These are phyloP conservation scores for Macroramphosus scolopax DNA, from an alignment of 2,797 vertebrate genomes.

Conservation along the genomic window DNA sequence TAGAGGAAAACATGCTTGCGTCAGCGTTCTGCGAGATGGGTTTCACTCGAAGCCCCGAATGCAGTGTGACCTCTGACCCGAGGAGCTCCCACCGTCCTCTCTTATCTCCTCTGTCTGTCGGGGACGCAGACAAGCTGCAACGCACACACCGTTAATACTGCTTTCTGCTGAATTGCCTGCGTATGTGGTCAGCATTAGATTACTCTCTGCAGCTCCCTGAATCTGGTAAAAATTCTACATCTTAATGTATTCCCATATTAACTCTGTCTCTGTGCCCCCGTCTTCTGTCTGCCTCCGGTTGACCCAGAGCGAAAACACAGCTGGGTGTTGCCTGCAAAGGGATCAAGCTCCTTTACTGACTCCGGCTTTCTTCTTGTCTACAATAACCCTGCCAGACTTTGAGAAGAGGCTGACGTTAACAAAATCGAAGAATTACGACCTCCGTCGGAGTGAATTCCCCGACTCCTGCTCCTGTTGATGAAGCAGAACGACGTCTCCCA, in stretches of 20 bases:
- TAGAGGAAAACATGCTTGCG: slow-evolving; percentile 71
- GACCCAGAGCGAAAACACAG: slow-evolving; percentile 23
- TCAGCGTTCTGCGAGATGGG: slow-evolving; percentile 67
- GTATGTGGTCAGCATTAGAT: slow-evolving; percentile 59
- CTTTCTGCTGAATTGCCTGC: slow-evolving; percentile 56
- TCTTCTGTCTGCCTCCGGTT: slow-evolving; percentile 7
- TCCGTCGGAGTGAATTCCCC: slow-evolving; percentile 66
- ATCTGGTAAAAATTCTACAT: slow-evolving; percentile 33
- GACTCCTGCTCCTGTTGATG: slow-evolving; percentile 67
- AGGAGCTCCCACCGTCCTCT: slow-evolving; percentile 52
- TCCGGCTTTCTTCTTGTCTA: slow-evolving; percentile 28
- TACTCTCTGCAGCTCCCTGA: slow-evolving; percentile 32
- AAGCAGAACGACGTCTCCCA: slow-evolving; percentile 70
- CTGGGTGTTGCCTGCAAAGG: slow-evolving; percentile 41
- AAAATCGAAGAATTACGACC: slow-evolving; percentile 70
- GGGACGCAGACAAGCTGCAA: slow-evolving; percentile 39
- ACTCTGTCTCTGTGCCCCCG: slow-evolving; percentile 13
- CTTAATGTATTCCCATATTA: slow-evolving; percentile 32
- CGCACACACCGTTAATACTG: slow-evolving; percentile 51
- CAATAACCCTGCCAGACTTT: slow-evolving; percentile 51
- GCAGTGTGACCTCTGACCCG: slow-evolving; percentile 61
- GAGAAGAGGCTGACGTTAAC: slow-evolving; percentile 53
- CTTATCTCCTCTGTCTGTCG: slow-evolving; percentile 57
- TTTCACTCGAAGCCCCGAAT: slow-evolving; percentile 61
- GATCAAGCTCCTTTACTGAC: slow-evolving; percentile 40